Percentiles rank a stretch among this genome's conserved stretches.
Evolutionary conservation across 1,140 invertebrate genomes (phyloP).

Genomic region (Mamestra configurata): DNA sequence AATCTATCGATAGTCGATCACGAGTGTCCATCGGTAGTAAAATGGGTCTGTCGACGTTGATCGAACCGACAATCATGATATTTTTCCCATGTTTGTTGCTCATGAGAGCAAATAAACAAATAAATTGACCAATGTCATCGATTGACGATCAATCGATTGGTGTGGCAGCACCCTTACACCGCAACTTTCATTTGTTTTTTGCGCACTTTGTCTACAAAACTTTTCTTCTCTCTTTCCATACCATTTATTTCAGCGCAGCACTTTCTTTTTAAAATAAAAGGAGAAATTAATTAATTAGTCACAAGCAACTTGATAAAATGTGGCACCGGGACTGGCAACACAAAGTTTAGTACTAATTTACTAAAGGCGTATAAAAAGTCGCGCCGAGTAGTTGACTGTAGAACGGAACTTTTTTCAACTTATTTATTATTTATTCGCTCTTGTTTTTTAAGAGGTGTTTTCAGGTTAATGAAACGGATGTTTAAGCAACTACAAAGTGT

Average conservation of each 20-base stretch:
- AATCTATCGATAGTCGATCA: too few species aligned
- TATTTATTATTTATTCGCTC: constrained; percentile 25
- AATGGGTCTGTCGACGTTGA: too few species aligned
- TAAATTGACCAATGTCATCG: too few species aligned
- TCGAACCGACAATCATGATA: too few species aligned
- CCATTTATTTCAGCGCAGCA: constrained; percentile 13
- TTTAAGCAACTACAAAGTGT: constrained; percentile 7
- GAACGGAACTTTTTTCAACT: constrained; percentile 21
- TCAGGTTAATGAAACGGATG: background rate
- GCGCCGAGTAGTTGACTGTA: constrained; percentile 2
- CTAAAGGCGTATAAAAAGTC: constrained; percentile 29
- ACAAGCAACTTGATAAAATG: constrained; percentile 28
- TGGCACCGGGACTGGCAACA: background rate
- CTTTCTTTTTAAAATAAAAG: constrained; percentile 11
- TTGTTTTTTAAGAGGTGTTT: background rate
- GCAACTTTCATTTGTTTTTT: background rate
- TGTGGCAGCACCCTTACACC: too few species aligned
- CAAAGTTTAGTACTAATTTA: constrained; percentile 36
- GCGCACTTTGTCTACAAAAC: background rate
- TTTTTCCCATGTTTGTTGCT: too few species aligned
- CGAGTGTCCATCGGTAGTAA: too few species aligned
- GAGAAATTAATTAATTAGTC: constrained; percentile 36
- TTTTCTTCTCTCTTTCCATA: background rate
- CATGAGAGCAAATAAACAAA: too few species aligned
- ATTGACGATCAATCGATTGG: too few species aligned